These are phyloP conservation scores for Macrobrachium nipponense DNA, from an alignment of 1,140 invertebrate species.

Conservation along the genomic window DNA sequence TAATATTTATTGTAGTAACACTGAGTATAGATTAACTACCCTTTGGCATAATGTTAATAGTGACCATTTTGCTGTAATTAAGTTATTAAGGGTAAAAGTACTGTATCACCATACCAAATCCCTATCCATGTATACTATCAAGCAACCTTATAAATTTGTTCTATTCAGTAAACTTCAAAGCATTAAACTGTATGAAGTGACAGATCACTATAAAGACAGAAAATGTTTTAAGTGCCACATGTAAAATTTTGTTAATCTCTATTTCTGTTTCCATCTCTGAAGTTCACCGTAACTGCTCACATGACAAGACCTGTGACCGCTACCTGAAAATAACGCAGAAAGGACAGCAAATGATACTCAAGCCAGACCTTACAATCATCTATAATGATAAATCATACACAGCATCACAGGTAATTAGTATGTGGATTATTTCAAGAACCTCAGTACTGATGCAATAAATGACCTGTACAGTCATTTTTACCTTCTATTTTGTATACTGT, in stretches of 20 bases:
- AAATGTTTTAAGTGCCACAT: neutral
- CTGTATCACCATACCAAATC: too few species aligned
- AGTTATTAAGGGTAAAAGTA: too few species aligned
- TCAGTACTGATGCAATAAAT: neutral
- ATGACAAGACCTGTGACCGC: conserved; percentile 71
- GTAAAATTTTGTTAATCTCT: neutral
- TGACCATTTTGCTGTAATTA: too few species aligned
- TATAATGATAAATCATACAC: conserved; percentile 78
- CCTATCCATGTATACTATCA: too few species aligned
- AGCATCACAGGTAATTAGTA: conserved; percentile 74
- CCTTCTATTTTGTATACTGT: neutral
- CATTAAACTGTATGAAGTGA: neutral
- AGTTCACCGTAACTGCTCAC: conserved; percentile 78
- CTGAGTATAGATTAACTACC: too few species aligned
- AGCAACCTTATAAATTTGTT: too few species aligned
- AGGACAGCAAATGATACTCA: conserved; percentile 73
- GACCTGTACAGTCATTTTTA: neutral
- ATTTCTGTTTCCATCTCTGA: conserved; percentile 64
- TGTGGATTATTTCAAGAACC: neutral
- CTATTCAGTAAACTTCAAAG: too few species aligned
- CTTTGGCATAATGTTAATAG: too few species aligned
- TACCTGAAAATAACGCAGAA: conserved; percentile 74
- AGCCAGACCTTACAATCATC: conserved; percentile 76
- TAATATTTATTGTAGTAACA: too few species aligned
- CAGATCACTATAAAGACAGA: neutral